Evolutionary conservation across 2,797 vertebrate species (phyloP).

Genomic region (Fistularia tabacaria): DNA sequence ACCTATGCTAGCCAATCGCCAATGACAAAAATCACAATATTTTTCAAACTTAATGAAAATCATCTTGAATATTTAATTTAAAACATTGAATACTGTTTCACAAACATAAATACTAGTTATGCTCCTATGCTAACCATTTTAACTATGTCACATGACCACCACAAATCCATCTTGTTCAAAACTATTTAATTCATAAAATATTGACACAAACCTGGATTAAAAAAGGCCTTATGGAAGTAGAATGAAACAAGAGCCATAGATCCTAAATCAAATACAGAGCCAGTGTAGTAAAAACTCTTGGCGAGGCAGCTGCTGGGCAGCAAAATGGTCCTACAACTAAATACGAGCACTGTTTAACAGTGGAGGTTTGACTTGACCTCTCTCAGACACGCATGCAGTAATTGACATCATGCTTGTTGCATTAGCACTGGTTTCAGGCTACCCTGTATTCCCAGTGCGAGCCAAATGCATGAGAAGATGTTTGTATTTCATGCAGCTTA

Average conservation of each 20-base stretch:
- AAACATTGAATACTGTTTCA: background rate
- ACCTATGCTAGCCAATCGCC: background rate
- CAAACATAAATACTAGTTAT: background rate
- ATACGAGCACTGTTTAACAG: constrained; percentile 18
- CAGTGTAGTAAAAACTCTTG: too few species aligned
- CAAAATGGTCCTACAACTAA: constrained; percentile 16
- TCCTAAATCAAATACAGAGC: too few species aligned
- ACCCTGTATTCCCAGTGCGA: constrained; percentile 29
- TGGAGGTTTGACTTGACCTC: constrained; percentile 11
- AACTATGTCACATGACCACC: background rate
- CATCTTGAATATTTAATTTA: background rate
- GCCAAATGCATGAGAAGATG: background rate
- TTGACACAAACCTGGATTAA: constrained; percentile 12
- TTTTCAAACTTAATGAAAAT: background rate
- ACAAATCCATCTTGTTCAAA: background rate
- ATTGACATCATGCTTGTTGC: constrained; percentile 62
- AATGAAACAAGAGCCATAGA: constrained; percentile 4
- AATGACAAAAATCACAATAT: background rate
- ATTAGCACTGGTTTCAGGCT: constrained; percentile 44
- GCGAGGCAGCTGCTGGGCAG: background rate
- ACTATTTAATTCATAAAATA: constrained; percentile 6
- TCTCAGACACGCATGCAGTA: constrained; percentile 35
- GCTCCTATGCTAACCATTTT: background rate
- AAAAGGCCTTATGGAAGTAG: background rate
- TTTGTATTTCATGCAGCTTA: too few species aligned